Evolutionary conservation across 1,140 invertebrate species (phyloP), one percentile per base, ranked within the genome.

Genomic region (Drosophila nannoptera): DNA sequence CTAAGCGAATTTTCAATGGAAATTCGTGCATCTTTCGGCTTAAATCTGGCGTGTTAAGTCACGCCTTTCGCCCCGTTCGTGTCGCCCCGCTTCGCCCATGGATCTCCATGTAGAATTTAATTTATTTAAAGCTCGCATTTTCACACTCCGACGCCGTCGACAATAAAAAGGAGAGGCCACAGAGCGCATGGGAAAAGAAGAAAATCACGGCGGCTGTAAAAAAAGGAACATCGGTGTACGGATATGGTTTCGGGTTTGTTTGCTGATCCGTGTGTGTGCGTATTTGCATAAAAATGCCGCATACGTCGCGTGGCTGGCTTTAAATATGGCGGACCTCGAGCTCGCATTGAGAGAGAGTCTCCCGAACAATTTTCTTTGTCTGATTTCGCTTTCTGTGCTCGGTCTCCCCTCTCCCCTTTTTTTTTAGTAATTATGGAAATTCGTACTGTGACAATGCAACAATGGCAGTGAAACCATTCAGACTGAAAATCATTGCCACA

Each of bases 251-350:
- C 56, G 32, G 38, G 36, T 75, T 75, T 75, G 78, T 83, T 82
- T 75, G 68, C 14, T 65, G 77, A 80, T 78, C 77, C 69, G 63
- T 65, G 29, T 5, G 29, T 43, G 29, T 8, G 64, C 46, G 14
- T 67, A 84, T 82, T 82, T 82, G 80, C 78, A 82, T 82, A 82
- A 78, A 78, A 84, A 82, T 82, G 73, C 53, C 72, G 58, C 78
- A 77, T 77, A 75, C 74, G 78, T 33, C 74, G 36, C 63, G 70
- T 66, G 63, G 56, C 32, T 12, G 43, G 75, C 71, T 72, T 82
- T 78, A 69, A 83, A 58, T 59, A 62, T 50, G 12, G 16, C 43
- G 46, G 46, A 12, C 40, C 42, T 43, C 40, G 38, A 32, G 40
- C 7, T 32, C 22, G 33, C 53, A 56, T 81, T 82, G 78, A 82